phyloP scores from a whole-genome alignment of 2,888 invertebrate species.

The Odontocolon sp. region DNA sequence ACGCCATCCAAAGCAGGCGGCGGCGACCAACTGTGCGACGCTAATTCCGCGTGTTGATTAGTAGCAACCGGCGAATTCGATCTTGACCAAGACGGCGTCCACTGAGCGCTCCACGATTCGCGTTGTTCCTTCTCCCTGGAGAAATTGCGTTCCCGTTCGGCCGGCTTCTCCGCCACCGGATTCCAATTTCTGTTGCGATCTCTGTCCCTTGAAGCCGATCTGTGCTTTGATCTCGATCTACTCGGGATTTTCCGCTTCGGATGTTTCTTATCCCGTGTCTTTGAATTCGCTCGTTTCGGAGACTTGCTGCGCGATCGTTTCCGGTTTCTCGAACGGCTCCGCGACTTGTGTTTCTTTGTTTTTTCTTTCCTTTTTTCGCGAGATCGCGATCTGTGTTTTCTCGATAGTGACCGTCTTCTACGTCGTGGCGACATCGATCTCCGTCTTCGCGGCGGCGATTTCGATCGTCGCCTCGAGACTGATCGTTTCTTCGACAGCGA shows the following conservation, averaged over 20 bases:
- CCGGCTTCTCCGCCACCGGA: conserved; percentile 67
- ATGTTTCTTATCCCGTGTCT: conserved; percentile 77
- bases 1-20: conserved; percentile 81
- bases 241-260: conserved; percentile 75
- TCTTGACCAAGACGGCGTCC: conserved; percentile 84
- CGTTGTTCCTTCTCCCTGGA: conserved; percentile 66
- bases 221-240: conserved; percentile 65
- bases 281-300: conserved; percentile 72
- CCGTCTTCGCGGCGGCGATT: conserved; percentile 33
- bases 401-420: conserved; percentile 62
- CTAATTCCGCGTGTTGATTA: conserved; percentile 64
- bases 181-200: conserved; percentile 76
- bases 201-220: conserved; percentile 70
- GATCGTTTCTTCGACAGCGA: conserved; percentile 50
- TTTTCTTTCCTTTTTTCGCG: conserved; percentile 74
- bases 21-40: conserved; percentile 83
- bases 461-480: conserved; percentile 59
- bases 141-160: conserved; percentile 66
- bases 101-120: conserved; percentile 76
- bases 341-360: conserved; percentile 76
- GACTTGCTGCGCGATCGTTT: conserved; percentile 75
- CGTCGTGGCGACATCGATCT: conserved; percentile 63
- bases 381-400: conserved; percentile 70
- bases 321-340: conserved; percentile 75
- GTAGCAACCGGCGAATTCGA: conserved; percentile 82